phyloP scores from a whole-genome alignment of 1,140 invertebrate genomes.

The Varroa destructor region DNA sequence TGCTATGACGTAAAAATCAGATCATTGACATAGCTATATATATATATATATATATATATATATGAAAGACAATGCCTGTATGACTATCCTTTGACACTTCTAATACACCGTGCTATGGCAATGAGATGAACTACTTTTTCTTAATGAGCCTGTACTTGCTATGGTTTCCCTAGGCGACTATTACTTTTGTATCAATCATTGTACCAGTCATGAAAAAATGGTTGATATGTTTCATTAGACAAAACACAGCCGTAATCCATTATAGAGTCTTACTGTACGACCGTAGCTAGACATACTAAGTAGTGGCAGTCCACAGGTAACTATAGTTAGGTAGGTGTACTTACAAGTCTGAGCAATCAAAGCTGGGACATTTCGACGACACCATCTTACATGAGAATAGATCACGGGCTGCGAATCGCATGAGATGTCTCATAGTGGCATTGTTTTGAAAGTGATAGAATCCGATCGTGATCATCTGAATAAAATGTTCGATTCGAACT shows the following conservation, averaged over 20 bases:
- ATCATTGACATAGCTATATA: neutral
- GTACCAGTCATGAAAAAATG: too few relatives aligned
- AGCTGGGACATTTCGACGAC: constrained; percentile 1
- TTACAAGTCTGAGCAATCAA: constrained; percentile 17
- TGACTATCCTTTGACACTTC: neutral
- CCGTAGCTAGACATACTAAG: too few relatives aligned
- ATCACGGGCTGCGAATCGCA: constrained; percentile 4
- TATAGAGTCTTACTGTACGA: too few relatives aligned
- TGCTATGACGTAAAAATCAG: neutral
- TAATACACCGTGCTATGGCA: neutral
- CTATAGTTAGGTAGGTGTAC: neutral
- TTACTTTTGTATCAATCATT: too few relatives aligned
- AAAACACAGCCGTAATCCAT: too few relatives aligned
- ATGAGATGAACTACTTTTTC: neutral
- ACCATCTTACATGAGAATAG: constrained; percentile 15
- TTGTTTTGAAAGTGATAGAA: constrained; percentile 24
- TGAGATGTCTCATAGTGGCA: neutral
- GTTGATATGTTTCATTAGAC: too few relatives aligned
- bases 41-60: neutral
- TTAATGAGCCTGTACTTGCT: too few relatives aligned
- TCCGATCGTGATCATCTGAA: constrained; percentile 15
- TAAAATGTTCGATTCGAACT: too few relatives aligned
- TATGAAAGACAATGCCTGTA: neutral
- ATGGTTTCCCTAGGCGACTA: too few relatives aligned
- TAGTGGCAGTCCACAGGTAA: too few relatives aligned